phyloP scores from a whole-genome alignment of 2,888 invertebrate species.

The Norana najaformis region DNA sequence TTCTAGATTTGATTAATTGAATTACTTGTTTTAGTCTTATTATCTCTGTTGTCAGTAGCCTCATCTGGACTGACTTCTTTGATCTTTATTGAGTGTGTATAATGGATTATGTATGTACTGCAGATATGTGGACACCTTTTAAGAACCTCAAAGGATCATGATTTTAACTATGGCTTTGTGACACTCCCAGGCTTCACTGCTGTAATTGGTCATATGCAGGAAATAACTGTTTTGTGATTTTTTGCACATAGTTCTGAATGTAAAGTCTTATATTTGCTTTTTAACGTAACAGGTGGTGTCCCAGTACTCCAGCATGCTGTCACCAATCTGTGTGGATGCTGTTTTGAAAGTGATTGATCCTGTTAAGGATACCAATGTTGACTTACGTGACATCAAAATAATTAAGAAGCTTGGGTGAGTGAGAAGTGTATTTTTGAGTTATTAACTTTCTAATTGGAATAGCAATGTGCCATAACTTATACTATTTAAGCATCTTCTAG shows the following conservation, averaged over 20 bases:
- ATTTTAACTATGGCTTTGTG: neutral
- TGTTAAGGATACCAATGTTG: slow-evolving; percentile 74
- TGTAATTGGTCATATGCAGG: neutral
- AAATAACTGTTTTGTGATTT: neutral
- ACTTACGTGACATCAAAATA: slow-evolving; percentile 91
- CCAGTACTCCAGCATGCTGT: slow-evolving; percentile 91
- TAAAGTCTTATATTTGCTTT: neutral
- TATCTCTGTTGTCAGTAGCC: no score
- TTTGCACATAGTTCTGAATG: no score
- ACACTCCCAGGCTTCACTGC: neutral
- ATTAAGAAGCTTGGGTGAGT: slow-evolving; percentile 83
- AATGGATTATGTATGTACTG: neutral
- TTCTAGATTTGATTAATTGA: no score
- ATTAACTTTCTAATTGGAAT: neutral
- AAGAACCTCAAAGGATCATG: neutral
- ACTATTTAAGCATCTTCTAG: neutral
- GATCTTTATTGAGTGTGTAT: neutral
- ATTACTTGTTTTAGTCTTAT: no score
- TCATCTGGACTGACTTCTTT: no score
- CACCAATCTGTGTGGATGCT: slow-evolving; percentile 96
- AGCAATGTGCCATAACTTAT: neutral
- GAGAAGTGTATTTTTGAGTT: neutral
- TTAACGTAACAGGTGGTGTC: slow-evolving; percentile 79
- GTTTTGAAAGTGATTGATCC: slow-evolving; percentile 83
- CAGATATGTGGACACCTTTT: neutral